A percentile compares a stretch with the other conserved stretches of the same genome.
Evolutionary conservation across 2,113 vertebrate species (phyloP).

Genomic region (Grammomys dolichurus): DNA sequence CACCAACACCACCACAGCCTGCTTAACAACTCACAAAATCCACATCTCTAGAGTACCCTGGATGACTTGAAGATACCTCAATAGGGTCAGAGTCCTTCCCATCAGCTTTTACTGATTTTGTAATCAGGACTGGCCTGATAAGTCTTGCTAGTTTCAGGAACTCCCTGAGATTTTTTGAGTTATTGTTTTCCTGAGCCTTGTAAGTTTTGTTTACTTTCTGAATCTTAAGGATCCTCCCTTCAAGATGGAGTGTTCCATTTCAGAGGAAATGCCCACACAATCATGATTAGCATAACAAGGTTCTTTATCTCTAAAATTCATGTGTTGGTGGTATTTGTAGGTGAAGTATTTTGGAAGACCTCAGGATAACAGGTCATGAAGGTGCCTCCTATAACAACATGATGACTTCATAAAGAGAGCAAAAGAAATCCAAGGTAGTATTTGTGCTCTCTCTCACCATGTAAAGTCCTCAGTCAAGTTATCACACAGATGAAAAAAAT

Average conservation of each 20-base stretch:
- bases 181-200: neutral
- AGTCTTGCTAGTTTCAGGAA: neutral
- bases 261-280: neutral
- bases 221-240: neutral
- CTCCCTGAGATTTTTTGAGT: neutral
- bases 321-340: neutral
- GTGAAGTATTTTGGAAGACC: neutral
- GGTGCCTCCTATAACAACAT: neutral
- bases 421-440: neutral
- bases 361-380: neutral
- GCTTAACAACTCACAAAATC: neutral
- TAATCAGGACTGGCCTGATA: neutral
- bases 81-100: neutral
- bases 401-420: neutral
- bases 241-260: neutral
- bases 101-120: neutral
- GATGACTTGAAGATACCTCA: neutral
- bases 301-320: neutral
- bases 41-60: neutral
- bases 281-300: neutral
- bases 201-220: neutral
- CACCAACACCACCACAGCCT: neutral
- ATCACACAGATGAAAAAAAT: neutral
- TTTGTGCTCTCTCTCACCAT: neutral
- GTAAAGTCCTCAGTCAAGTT: neutral